These are phyloP conservation scores for Drosophila setosimentum DNA, from an alignment of 2,888 invertebrate genomes.

Conservation along the genomic window DNA sequence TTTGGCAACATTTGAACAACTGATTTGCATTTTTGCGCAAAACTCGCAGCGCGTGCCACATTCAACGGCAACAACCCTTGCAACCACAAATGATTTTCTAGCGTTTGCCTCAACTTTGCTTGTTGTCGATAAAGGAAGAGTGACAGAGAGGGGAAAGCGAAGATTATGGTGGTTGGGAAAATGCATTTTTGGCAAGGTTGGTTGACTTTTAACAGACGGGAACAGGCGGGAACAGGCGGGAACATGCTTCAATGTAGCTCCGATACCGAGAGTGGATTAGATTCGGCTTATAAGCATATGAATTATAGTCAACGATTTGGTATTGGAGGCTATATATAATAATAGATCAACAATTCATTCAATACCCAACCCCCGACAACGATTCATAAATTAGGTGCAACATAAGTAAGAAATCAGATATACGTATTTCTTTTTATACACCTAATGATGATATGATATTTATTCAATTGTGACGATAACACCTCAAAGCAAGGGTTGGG, in stretches of 20 bases:
- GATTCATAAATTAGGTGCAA: no score
- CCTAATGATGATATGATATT: no score
- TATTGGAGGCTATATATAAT: not conserved
- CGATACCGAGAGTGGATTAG: constrained; percentile 55
- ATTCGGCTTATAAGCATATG: not conserved
- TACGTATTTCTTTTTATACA: no score
- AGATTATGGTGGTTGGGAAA: constrained; percentile 41
- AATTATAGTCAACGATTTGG: not conserved
- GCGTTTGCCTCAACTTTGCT: constrained; percentile 61
- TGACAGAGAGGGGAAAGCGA: not conserved
- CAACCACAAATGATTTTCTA: constrained; percentile 65
- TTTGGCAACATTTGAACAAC: constrained; percentile 51
- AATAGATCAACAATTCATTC: not conserved
- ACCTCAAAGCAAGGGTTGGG: no score
- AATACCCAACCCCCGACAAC: no score
- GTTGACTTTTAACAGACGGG: constrained; percentile 36
- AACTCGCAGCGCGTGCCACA: constrained; percentile 61
- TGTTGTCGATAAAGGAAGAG: constrained; percentile 21
- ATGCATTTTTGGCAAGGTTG: constrained; percentile 62
- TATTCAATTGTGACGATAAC: no score
- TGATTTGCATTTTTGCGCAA: constrained; percentile 57
- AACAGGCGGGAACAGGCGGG: no score
- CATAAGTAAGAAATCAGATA: no score
- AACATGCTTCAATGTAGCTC: constrained; percentile 66
- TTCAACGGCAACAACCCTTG: constrained; percentile 52